Base-by-base conservation (phyloP, 1,140 invertebrate species). In the Dryas iulia region DNA sequence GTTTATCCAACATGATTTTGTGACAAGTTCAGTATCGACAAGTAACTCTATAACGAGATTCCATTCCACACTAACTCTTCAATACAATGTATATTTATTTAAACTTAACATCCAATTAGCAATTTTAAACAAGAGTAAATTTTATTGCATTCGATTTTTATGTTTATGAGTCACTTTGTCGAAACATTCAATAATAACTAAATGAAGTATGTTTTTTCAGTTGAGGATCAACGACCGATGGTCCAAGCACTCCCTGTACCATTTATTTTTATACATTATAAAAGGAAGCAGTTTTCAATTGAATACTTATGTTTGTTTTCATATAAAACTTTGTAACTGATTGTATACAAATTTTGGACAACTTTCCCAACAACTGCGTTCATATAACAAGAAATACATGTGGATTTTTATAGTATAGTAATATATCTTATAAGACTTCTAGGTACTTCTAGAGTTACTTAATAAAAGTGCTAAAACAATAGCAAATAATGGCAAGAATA, bases 211-310 rank as follows among this genome's bases (percentile, higher is more conserved):
- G 39, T 47, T 47, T 47, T 47, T 47, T 47, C 39, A 47, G 39
- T 21, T n/a, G 18, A 21, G 39, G 39, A 47, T 47, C 39, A 47
- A 47, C 39, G 39, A 47, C 39, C 39, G 39, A 21, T 47, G 39
- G 39, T 21, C 39, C 39, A 47, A 47, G 39, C 14, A 47, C 39
- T 47, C 39, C 35, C 39, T 47, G 39, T 21, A 47, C 39, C 39
- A 47, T 47, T 47, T 47, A 47, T 47, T 47, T 47, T 47, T 47
- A 47, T 47, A 47, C 39, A 47, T 47, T 47, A 47, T 47, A 47
- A 47, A 47, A 47, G 39, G 39, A 47, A 47, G 39, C 39, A 10
- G 39, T 47, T 47, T 47, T 47, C 39, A 47, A 47, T 47, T 47
- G 39, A 47, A 47, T 47, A 21, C 18, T 47, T 47, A 21, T 47